These are phyloP conservation scores for Trichonephila clavata DNA, from an alignment of 1,140 invertebrate species.

Conservation along the genomic window DNA sequence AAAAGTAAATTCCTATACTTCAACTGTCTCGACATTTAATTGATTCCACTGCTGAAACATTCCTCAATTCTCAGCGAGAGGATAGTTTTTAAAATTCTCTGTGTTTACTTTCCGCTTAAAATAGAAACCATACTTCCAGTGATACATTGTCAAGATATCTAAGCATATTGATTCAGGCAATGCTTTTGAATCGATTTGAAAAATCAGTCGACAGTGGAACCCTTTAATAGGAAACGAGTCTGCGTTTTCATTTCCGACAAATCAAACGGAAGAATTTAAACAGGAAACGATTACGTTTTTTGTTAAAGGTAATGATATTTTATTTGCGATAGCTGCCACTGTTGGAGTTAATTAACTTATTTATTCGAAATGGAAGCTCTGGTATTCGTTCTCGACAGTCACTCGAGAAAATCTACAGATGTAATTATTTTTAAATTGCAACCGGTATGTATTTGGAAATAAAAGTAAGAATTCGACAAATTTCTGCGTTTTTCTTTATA, in stretches of 20 bases:
- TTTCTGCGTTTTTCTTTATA: too few species aligned
- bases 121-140: not conserved
- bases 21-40: not conserved
- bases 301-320: not conserved
- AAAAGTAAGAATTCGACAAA: too few species aligned
- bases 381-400: not conserved
- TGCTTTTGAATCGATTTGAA: not conserved
- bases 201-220: not conserved
- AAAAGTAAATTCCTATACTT: not conserved
- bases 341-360: conserved; percentile 2
- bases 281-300: not conserved
- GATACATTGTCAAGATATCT: not conserved
- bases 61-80: not conserved
- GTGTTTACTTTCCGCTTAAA: not conserved
- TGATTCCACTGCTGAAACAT: not conserved
- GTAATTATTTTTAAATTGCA: not conserved
- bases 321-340: not conserved
- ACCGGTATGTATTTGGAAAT: not conserved
- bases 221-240: conserved; percentile 14
- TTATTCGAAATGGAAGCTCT: not conserved
- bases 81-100: not conserved
- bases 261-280: conserved; percentile 34
- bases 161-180: not conserved
- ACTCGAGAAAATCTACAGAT: not conserved
- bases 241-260: conserved; percentile 33